Percentiles rank a stretch among this genome's conserved stretches.
Evolutionary conservation across 2,888 invertebrate genomes (phyloP).

Genomic region (Drosophila subquinaria): DNA sequence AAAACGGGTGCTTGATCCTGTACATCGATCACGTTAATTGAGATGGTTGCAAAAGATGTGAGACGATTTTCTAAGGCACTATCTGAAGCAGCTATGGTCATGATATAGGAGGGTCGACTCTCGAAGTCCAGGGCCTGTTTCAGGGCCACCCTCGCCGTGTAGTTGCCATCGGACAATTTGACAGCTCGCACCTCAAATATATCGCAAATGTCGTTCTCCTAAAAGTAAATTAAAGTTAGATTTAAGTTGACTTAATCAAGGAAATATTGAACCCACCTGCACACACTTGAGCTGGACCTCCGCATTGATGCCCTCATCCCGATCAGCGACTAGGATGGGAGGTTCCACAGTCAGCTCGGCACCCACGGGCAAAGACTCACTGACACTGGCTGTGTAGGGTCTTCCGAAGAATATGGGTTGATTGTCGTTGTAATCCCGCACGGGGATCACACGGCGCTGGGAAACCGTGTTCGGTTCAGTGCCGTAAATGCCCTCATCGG

Average conservation of each 20-base stretch:
- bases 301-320: slow-evolving; percentile 91
- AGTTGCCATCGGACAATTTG: slow-evolving; percentile 89
- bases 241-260: background rate
- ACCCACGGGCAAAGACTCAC: slow-evolving; percentile 89
- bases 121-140: slow-evolving; percentile 91
- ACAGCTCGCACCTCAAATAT: slow-evolving; percentile 89
- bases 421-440: slow-evolving; percentile 93
- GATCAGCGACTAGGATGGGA: slow-evolving; percentile 89
- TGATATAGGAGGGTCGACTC: slow-evolving; percentile 90
- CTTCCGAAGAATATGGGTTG: slow-evolving; percentile 90
- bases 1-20: slow-evolving; percentile 95
- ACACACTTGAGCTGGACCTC: slow-evolving; percentile 89
- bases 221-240: background rate
- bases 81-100: slow-evolving; percentile 90
- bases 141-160: slow-evolving; percentile 89
- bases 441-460: slow-evolving; percentile 90
- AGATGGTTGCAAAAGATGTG: slow-evolving; percentile 90
- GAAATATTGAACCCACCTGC: slow-evolving; percentile 84
- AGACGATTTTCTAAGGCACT: slow-evolving; percentile 88
- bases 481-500: slow-evolving; percentile 90
- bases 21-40: slow-evolving; percentile 91
- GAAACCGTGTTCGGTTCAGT: slow-evolving; percentile 93
- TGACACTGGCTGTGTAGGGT: slow-evolving; percentile 90
- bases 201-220: slow-evolving; percentile 89
- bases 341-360: slow-evolving; percentile 87